Evolutionary conservation across 2,113 vertebrate genomes (phyloP), one percentile per base, ranked within the genome.

Genomic region (Bufo bufo): DNA sequence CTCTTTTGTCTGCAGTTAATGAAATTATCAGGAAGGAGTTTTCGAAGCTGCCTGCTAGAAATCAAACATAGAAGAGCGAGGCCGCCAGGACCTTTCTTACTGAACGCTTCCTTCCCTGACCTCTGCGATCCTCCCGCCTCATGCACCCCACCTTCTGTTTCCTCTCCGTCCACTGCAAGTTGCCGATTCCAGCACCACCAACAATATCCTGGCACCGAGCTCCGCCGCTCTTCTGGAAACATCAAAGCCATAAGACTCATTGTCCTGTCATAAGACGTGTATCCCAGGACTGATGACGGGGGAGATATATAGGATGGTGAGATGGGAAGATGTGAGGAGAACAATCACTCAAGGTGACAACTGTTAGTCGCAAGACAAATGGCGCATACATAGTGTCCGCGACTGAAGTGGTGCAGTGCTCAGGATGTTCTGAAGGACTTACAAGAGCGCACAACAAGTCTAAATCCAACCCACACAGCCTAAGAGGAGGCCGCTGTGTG

Each of bases 1-100:
- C n/a, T 88, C 83, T 93, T 93, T 90, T 91, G 91, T 94, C 92
- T 91, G 49, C 93, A 99, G 98, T 99, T 92, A 99, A 99, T 17
- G 98, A 99, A 95, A 99, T 99, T 94, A 99, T 99, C 94, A 96
- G 97, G 93, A 99, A 99, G 94, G 98, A 99, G 92, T 97, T 99
- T 95, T 98, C 98, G 66, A 96, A 95, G 91, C 96, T 98, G 89
- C 97, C 97, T 78, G 92, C 96, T 92, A 95, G 95, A 94, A 97
- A 92, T 87, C 98, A 98, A 93, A 97, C 97, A 92, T 99, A 98
- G 92, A 97, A 93, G 93, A 92, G 85, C 85, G 90, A 90, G 90
- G 91, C 89, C 84, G 20, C 90, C 83, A 92, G 94, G 45, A 93
- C 94, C 91, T 85, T 91, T 93, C 93, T 90, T 92, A 90, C 90